A percentile compares a stretch with the other conserved stretches of the same genome.
Conservation (phyloP, 2,113 vertebrate species). For the Vireo altiloquus region DNA sequence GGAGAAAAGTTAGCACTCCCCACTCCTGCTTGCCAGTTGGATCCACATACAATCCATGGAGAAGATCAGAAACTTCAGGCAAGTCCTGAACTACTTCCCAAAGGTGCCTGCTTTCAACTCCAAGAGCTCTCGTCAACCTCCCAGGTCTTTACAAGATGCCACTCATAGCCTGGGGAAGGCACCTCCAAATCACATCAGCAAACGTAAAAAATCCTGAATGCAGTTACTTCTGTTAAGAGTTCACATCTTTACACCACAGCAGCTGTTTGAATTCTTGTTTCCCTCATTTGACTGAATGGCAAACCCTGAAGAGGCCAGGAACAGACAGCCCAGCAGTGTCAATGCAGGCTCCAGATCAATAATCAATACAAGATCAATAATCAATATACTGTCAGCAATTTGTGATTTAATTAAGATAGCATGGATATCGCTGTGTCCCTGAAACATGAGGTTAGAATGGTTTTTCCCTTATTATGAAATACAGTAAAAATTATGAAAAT, state of each 20-base stretch:
- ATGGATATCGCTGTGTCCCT: background rate
- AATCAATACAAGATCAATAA: background rate
- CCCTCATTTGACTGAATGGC: background rate
- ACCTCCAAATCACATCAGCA: background rate
- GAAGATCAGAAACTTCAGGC: background rate
- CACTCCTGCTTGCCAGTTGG: background rate
- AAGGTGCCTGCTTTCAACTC: background rate
- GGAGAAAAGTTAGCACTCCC: background rate
- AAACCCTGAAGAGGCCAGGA: background rate
- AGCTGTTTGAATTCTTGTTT: background rate
- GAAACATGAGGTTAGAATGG: background rate
- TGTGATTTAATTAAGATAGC: background rate
- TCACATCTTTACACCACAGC: background rate
- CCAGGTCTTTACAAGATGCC: background rate
- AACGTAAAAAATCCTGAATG: background rate
- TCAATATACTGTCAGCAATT: background rate
- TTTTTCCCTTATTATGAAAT: background rate
- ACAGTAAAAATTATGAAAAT: background rate
- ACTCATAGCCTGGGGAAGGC: background rate
- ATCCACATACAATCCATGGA: background rate
- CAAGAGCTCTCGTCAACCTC: background rate
- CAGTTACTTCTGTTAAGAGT: background rate
- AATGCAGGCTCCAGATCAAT: background rate
- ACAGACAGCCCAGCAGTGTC: background rate
- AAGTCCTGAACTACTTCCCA: background rate